phyloP scores from a whole-genome alignment of 2,797 vertebrate species.

The Chaenodraco wilsoni region DNA sequence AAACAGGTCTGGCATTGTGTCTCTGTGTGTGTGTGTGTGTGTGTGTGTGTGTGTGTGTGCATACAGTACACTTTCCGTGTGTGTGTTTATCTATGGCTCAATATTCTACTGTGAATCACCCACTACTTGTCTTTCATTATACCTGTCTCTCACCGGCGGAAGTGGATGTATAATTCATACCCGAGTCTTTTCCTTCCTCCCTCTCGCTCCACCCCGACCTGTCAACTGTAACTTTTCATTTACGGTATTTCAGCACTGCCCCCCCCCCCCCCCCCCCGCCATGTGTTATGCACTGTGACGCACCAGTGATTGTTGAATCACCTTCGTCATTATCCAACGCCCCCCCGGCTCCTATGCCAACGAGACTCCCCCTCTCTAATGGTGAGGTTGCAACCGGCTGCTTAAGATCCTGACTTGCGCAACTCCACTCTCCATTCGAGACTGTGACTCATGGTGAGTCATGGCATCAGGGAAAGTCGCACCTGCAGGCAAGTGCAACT shows the following conservation, averaged over 20 bases:
- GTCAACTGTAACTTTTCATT: constrained; percentile 56
- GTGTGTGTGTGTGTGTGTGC: constrained; percentile 9
- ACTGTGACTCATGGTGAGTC: constrained; percentile 76
- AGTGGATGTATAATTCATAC: constrained; percentile 66
- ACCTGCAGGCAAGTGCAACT: constrained; percentile 21
- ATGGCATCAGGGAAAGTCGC: constrained; percentile 36
- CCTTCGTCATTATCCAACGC: constrained; percentile 28
- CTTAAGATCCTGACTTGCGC: constrained; percentile 47
- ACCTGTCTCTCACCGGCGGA: constrained; percentile 31
- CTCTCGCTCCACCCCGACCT: constrained; percentile 43
- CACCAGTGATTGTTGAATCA: constrained; percentile 63
- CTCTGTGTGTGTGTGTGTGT: constrained; percentile 4
- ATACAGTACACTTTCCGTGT: too few relatives aligned
- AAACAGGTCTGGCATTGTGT: constrained; percentile 35
- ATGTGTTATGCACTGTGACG: constrained; percentile 34
- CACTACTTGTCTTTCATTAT: constrained; percentile 44
- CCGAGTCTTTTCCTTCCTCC: constrained; percentile 55
- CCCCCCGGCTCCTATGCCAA: constrained; percentile 25
- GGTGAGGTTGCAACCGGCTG: constrained; percentile 43
- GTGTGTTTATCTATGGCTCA: background rate
- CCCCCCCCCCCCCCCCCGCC: background rate
- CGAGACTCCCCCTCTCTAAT: constrained; percentile 29
- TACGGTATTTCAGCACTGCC: constrained; percentile 4
- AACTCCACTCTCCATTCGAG: constrained; percentile 37
- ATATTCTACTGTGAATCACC: constrained; percentile 51